Base-by-base conservation (phyloP, 2,797 vertebrate genomes). In the Enteromius trimaculatus region DNA sequence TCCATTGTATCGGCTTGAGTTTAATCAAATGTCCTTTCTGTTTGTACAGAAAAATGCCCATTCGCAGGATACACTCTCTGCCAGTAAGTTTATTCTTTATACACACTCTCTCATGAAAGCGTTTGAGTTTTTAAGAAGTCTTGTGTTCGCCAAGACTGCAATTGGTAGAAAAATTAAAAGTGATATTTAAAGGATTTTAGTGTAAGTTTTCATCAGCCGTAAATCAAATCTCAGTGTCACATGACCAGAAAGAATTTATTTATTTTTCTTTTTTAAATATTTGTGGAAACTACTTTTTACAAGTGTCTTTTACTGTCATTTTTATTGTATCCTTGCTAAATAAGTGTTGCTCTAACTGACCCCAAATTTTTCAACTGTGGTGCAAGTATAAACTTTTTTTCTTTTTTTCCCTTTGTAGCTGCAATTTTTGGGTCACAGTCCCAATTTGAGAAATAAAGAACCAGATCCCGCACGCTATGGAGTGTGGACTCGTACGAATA, bases 381-480 rank as follows among this genome's bases (percentile, higher is more conserved):
- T 39, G 17, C 1, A 31, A 71, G 19, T 14, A n/a, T 53, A n/a
- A 34, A 37, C 34, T 1, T 2, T 14, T 5, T 2, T 23, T 16
- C 19, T 3, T 9, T 1, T 10, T 44, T 8, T 6, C 4, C 4
- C 0, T 13, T 70, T 90, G 4, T n/a, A 98, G 97, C 92, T 95
- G 84, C 95, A 92, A 83, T 93, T 97, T 49, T 90, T 96, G 86
- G 92, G 95, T 0, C 94, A 87, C 87, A 98, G 97, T 53, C 97
- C 97, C 1, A 93, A 94, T 44, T 88, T 97, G 86, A 97, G 96
- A 87, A 94, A 94, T 80, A 96, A 89, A 70, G 93, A 95, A 58
- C 34, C 81, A 0, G 92, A 93, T 16, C 75, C 89, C 0, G 78
- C 85, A 0, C 92, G 92, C 34, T 95, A 93, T 1, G 94, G 94